phyloP scores from a whole-genome alignment of 1,140 invertebrate species.

The Portunus trituberculatus region DNA sequence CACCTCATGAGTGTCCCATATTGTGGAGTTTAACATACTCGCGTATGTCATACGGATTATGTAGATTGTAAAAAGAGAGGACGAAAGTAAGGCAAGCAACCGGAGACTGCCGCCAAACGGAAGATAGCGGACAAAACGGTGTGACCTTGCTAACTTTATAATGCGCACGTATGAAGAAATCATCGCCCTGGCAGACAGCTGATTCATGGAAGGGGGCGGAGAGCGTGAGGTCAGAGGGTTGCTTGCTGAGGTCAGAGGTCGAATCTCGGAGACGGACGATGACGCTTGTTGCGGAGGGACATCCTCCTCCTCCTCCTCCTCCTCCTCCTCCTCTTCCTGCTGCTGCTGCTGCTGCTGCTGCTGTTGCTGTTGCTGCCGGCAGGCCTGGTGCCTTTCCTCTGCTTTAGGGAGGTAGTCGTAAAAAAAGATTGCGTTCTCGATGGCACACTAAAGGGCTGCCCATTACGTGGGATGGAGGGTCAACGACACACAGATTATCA shows the following conservation, averaged over 20 bases:
- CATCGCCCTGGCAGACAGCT: conserved; percentile 35
- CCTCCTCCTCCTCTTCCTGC: too few species aligned
- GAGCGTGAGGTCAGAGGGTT: conserved; percentile 29
- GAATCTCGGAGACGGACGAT: conserved; percentile 40
- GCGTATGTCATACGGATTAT: background rate
- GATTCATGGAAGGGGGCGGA: conserved; percentile 51
- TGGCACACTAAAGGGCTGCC: too few species aligned
- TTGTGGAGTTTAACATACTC: too few species aligned
- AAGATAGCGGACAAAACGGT: background rate
- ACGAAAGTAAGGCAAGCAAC: background rate
- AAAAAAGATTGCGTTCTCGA: too few species aligned
- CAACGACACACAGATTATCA: too few species aligned
- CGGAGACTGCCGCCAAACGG: background rate
- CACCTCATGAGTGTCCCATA: too few species aligned
- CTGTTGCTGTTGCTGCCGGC: background rate
- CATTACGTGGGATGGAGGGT: too few species aligned
- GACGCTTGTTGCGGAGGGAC: conserved; percentile 54
- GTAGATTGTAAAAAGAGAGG: background rate
- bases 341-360: background rate
- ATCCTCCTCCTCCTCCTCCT: background rate
- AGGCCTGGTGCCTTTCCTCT: background rate
- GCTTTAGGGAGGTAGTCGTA: background rate
- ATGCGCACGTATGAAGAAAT: background rate
- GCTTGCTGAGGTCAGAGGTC: conserved; percentile 65
- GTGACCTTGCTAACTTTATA: conserved; percentile 4